Evolutionary conservation across 2,888 invertebrate species (phyloP).

Genomic region (Ametastegia equiseti): DNA sequence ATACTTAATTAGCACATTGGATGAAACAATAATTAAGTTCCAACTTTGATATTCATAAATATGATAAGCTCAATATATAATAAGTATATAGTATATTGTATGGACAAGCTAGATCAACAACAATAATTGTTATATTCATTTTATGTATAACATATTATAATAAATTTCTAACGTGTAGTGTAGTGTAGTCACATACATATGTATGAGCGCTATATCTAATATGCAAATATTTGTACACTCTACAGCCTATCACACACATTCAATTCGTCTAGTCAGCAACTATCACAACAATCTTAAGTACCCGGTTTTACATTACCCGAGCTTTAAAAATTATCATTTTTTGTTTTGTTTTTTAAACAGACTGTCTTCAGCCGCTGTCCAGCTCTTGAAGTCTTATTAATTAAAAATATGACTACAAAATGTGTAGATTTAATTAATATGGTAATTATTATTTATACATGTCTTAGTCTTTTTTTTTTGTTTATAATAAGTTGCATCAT

Average conservation of each 20-base stretch:
- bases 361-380: slow-evolving; percentile 31
- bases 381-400: slow-evolving; percentile 17
- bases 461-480: slow-evolving; percentile 40
- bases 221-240: slow-evolving; percentile 40
- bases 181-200: neutral
- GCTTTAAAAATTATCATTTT: slow-evolving; percentile 29
- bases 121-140: slow-evolving; percentile 37
- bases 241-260: slow-evolving; percentile 47
- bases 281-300: slow-evolving; percentile 40
- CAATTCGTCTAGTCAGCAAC: slow-evolving; percentile 48
- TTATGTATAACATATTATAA: neutral
- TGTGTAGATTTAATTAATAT: slow-evolving; percentile 39
- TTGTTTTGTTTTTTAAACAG: neutral
- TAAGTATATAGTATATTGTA: neutral
- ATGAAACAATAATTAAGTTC: neutral
- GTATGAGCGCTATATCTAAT: slow-evolving; percentile 8
- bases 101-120: slow-evolving; percentile 37
- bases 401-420: slow-evolving; percentile 34
- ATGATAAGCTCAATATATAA: neutral
- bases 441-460: slow-evolving; percentile 39
- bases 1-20: slow-evolving; percentile 3
- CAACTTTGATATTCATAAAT: too few relatives aligned
- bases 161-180: slow-evolving; percentile 28
- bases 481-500: slow-evolving; percentile 29
- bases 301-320: slow-evolving; percentile 31